Evolutionary conservation across 2,888 invertebrate species (phyloP), one percentile per base, ranked within the genome.

Genomic region (Notodonta ziczac): DNA sequence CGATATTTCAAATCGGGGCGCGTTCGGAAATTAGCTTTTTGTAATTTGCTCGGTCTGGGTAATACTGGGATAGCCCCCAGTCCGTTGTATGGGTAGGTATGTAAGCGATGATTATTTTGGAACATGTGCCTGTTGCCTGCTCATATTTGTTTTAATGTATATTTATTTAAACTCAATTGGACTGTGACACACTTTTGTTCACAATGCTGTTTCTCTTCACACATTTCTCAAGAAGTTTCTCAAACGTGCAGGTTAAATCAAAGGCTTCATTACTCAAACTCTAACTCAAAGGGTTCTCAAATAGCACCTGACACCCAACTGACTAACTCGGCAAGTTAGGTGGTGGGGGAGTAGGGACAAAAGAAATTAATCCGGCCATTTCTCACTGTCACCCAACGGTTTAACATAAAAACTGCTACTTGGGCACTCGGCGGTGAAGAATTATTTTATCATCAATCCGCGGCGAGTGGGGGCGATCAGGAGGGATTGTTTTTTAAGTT

Each of bases 361-460:
- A 73, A 71, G 72, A 62, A 76, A 78, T 76, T 78, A 79, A 78
- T 80, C 80, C 73, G n/a, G 56, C 73, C 67, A 80, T 80, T 77
- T 69, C 66, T 80, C 79, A 78, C 69, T 77, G 79, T 80, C 79
- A 74, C 50, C 61, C 60, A 59, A 62, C 60, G 73, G 73, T 73
- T 78, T 77, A 72, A 70, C 72, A 68, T 67, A 75, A 77, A 77
- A 77, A 74, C 67, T 66, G 67, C 61, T 54, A 59, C 61, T 65
- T n/a, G 12, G 16, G 44, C 54, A 57, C 59, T 58, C 58, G 63
- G 62, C 65, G 62, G 57, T 56, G 56, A 58, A 35, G 72, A 62
- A 75, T 75, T 76, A 76, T 76, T 69, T 70, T 65, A 66, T 69
- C 77, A 72, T 76, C 74, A 76, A 76, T 73, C 69, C 66, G 56